Conservation (phyloP, 1,140 invertebrate species). For the Antheraea pernyi region DNA sequence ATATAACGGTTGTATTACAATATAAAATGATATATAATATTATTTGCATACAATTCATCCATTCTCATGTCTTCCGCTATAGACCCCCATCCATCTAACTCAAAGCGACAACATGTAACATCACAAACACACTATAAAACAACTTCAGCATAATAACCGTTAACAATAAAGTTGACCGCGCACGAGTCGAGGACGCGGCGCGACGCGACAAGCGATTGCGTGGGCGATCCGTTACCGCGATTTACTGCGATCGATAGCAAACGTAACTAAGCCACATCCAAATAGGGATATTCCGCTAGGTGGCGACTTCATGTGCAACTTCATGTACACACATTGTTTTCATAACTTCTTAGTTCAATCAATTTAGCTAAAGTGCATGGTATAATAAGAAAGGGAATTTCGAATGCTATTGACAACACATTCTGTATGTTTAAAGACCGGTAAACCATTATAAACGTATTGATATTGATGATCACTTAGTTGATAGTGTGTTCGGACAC, state of each 20-base stretch:
- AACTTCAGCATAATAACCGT: conserved; percentile 5
- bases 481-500: too few species aligned
- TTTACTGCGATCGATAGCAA: conserved; percentile 30
- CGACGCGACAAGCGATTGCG: conserved; percentile 26
- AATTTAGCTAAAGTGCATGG: too few species aligned
- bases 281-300: conserved; percentile 19
- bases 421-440: too few species aligned
- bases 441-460: too few species aligned
- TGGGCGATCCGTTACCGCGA: conserved; percentile 22
- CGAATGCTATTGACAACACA: too few species aligned
- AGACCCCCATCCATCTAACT: neutral
- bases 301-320: conserved; percentile 5
- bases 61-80: neutral
- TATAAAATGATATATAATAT: too few species aligned
- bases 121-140: conserved; percentile 3
- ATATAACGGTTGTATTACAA: too few species aligned
- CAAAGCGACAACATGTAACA: neutral
- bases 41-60: neutral
- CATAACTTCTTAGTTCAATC: too few species aligned
- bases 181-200: conserved; percentile 14
- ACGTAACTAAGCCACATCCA: conserved; percentile 22
- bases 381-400: too few species aligned
- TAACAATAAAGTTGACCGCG: conserved; percentile 25
- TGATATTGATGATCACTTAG: too few species aligned
- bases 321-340: neutral